Evolutionary conservation across 2,113 vertebrate species (phyloP), one percentile per base, ranked within the genome.

Genomic region (Nycticorax nycticorax): DNA sequence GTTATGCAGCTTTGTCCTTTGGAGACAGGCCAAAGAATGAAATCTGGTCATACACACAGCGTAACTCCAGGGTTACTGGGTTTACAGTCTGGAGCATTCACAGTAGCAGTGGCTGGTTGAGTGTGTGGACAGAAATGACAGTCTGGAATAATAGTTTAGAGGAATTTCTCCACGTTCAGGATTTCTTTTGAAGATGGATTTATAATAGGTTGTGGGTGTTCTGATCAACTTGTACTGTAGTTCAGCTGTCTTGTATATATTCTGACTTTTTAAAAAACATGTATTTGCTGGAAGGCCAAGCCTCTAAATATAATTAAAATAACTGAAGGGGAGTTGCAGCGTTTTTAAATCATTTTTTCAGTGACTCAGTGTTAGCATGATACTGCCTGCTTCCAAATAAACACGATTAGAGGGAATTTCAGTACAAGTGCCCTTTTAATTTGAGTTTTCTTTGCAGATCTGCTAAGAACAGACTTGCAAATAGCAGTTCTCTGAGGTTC

Each of bases 391-490:
- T 89, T 28, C 83, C 83, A 89, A 79, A 76, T 74, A 88, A 92
- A 64, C 32, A 43, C 6, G 23, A 81, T 93, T 43, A 90, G 92
- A 96, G 91, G 95, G 69, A 97, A 96, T 96, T 96, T 97, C 96
- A 96, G 93, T 94, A 69, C 97, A 97, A 97, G 92, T 96, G 94
- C 69, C 45, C 88, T 97, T 96, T 97, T 88, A 62, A 59, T 93
- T 80, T 22, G 41, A 80, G 17, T 82, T 89, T 87, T 73, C 53
- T 62, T 91, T 87, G 91, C 92, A 91, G 77, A 82, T 97, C 91
- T 97, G 91, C 85, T 93, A 95, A 91, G 35, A 95, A 85, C 96
- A 97, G 92, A 97, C 76, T 93, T 89, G 80, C 89, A 95, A 28
- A 28, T 85, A 43, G 92, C 96, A 97, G 89, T 95, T 97, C 92